Evolutionary conservation across 2,113 vertebrate species (phyloP).

Genomic region (Nothocercus nigrocapillus): DNA sequence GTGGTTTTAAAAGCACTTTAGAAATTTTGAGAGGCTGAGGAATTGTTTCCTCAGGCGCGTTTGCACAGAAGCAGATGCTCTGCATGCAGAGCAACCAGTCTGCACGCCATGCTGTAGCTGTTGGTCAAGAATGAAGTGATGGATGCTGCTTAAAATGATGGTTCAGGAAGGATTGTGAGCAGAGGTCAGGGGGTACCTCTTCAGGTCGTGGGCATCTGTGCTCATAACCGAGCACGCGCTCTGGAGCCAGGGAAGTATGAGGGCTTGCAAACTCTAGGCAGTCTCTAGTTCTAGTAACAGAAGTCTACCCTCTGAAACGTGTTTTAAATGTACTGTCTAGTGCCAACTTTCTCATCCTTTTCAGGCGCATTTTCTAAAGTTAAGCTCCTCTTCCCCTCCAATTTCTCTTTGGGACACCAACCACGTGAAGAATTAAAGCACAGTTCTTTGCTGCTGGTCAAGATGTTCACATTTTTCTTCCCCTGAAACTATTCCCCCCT

Average conservation of each 20-base stretch:
- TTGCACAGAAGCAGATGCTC: neutral
- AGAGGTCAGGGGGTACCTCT: accelerated
- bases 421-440: neutral
- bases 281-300: neutral
- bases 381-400: neutral
- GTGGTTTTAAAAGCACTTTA: slow-evolving; percentile 10
- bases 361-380: slow-evolving; percentile 10
- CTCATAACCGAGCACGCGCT: accelerated
- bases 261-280: neutral
- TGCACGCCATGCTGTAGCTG: neutral
- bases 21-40: neutral
- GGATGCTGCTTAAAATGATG: neutral
- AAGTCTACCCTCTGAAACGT: neutral
- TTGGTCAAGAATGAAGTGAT: neutral
- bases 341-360: neutral
- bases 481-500: neutral
- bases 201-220: neutral
- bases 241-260: neutral
- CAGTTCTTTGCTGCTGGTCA: neutral
- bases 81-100: neutral
- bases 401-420: neutral
- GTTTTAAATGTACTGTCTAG: neutral
- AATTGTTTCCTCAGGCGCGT: neutral
- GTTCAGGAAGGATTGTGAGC: neutral
- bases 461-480: neutral